Evolutionary conservation across 2,797 vertebrate genomes (phyloP), one percentile per base, ranked within the genome.

Genomic region (Coracias cyanogaster): DNA sequence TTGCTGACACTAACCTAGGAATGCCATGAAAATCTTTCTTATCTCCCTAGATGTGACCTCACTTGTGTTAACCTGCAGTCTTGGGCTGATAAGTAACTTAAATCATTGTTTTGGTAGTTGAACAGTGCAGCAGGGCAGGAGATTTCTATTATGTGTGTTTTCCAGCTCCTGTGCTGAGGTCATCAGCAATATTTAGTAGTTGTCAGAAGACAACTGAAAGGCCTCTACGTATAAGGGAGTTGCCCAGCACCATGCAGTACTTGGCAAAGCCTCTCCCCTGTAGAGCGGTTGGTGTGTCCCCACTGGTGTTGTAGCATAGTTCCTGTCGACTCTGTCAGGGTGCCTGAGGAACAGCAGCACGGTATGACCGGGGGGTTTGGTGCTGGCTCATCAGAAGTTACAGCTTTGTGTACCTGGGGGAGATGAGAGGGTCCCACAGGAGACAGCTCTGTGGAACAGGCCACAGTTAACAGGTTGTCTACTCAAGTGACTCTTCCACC

Each of bases 1-100:
- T 93, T 95, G 85, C 80, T 15, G 29, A 72, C 58, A 45, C 74
- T 85, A 71, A 86, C 28, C 54, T 43, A 55, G 89, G 88, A 86
- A 84, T 1, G 1, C 61, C 55, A 12, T 20, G 45, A 15, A 57
- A 92, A 64, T 16, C 3, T 86, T 95, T 94, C 86, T 91, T 1
- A 57, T 73, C 67, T 77, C 89, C 4, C 1, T 71, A n/a, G 86
- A 8, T 41, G 41, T 94, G 74, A 65, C 0, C 0, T 11, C 31
- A 48, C n/a, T 72, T 74, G 43, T 2, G 4, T 88, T 93, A 85
- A 82, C 80, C 67, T 82, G 43, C 57, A 76, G 60, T 88, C 82
- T 84, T 69, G 33, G 87, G 91, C 82, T 95, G 89, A 70, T 67
- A 52, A 70, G 31, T 43, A 77, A 21, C 51, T 67, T 41, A 55